Conservation (phyloP, 2,888 invertebrate genomes). For the Troides helena region DNA sequence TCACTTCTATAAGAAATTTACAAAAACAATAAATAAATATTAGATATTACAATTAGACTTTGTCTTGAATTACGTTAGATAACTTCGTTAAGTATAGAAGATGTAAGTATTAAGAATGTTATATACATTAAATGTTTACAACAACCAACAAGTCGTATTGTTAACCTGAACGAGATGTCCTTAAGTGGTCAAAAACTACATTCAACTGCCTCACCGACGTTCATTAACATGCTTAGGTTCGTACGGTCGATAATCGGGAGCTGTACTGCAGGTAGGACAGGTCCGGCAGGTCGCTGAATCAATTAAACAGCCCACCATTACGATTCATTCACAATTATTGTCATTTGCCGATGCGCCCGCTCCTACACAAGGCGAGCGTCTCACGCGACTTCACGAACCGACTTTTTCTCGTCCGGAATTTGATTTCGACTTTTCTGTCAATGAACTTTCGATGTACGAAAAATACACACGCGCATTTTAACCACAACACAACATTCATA, state of each 20-base stretch:
- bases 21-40: too few relatives aligned
- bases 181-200: conserved; percentile 6
- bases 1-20: too few relatives aligned
- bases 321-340: conserved; percentile 76
- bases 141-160: background rate
- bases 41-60: too few relatives aligned
- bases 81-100: too few relatives aligned
- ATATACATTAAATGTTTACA: too few relatives aligned
- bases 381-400: conserved; percentile 51
- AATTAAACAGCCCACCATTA: conserved; percentile 68
- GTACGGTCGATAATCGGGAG: conserved; percentile 17
- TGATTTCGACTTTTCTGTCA: conserved; percentile 37
- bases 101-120: too few relatives aligned
- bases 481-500: background rate
- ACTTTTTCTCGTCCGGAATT: conserved; percentile 36
- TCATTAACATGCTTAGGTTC: conserved; percentile 9
- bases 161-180: conserved; percentile 6
- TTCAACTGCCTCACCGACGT: conserved; percentile 4
- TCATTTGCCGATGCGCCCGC: conserved; percentile 57
- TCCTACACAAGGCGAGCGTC: conserved; percentile 50
- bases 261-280: conserved; percentile 45
- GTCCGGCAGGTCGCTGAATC: conserved; percentile 56
- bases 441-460: conserved; percentile 33
- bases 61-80: too few relatives aligned
- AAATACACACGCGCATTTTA: background rate